Base-by-base conservation (phyloP, 2,888 invertebrate species). In the Mesorhabditis sp. region DNA sequence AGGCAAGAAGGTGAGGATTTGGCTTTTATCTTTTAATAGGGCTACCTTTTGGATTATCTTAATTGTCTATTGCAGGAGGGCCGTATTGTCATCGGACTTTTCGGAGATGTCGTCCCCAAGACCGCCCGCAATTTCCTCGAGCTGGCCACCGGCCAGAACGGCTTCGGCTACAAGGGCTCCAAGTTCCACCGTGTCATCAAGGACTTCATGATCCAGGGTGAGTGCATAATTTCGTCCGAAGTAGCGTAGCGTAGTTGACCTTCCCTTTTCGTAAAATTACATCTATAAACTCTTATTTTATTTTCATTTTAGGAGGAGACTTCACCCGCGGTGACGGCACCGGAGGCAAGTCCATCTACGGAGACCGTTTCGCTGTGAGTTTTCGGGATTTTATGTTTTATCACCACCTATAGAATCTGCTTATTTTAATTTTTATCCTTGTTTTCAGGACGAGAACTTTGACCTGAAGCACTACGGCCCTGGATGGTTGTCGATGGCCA, bases 401-500 rank as follows among this genome's bases (percentile, higher is more conserved):
- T 50, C n/a, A 50, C n/a, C 1, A 13, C 7, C n/a, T 2, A 13
- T 50, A 50, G 7, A 13, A 13, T 13, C 7, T 13, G n/a, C 2
- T 50, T 50, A 13, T n/a, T 50, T 13, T n/a, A 13, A 13, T 50
- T 50, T 50, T 50, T 50, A 13, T 50, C 10, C 58, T 41, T 15
- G 70, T 6, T 84, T 83, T 71, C 69, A 67, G 7, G 83, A 83
- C 67, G 83, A 83, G 71, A 83, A 84, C 77, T 83, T 83, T 72
- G 70, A 74, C 7, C 76, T 84, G 43, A 62, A 77, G 69, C 83
- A 83, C 74, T 84, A 84, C 72, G 83, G 83, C 61, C 70, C 83
- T 65, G 94, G 95, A 70, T 92, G 93, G 87, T 88, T 95, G 58
- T 92, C 93, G 77, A 94, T 95, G 95, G 95, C 94, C 2, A 95